phyloP scores from a whole-genome alignment of 2,888 invertebrate species.

The Boloria selene region DNA sequence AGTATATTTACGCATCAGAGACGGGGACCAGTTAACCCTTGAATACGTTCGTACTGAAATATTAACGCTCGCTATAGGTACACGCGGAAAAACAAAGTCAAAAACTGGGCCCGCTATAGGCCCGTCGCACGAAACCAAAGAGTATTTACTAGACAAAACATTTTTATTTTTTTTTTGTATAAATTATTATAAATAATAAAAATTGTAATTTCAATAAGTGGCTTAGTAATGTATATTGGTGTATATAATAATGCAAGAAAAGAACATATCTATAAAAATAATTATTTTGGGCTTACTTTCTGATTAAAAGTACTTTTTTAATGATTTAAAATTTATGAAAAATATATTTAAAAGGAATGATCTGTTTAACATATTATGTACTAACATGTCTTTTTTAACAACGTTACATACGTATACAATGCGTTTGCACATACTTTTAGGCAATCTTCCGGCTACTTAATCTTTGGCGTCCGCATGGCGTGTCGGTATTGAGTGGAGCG shows the following conservation, averaged over 20 bases:
- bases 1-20: constrained; percentile 55
- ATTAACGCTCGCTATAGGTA: constrained; percentile 77
- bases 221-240: no score
- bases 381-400: not conserved
- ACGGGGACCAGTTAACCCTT: constrained; percentile 74
- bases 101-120: constrained; percentile 77
- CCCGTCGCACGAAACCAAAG: constrained; percentile 75
- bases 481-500: constrained; percentile 81
- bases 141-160: constrained; percentile 48
- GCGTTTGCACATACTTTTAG: constrained; percentile 37
- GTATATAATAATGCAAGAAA: no score
- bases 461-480: constrained; percentile 77
- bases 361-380: no score
- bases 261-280: no score
- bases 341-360: no score
- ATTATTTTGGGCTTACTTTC: no score
- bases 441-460: constrained; percentile 52
- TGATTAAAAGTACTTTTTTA: no score
- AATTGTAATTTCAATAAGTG: no score
- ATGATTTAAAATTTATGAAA: no score
- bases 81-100: constrained; percentile 80
- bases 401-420: constrained; percentile 4
- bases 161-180: no score
- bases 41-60: constrained; percentile 78
- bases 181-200: no score